Base-by-base conservation (phyloP, 64 coral and sea anemone genomes). In the Actinia tenebrosa region DNA sequence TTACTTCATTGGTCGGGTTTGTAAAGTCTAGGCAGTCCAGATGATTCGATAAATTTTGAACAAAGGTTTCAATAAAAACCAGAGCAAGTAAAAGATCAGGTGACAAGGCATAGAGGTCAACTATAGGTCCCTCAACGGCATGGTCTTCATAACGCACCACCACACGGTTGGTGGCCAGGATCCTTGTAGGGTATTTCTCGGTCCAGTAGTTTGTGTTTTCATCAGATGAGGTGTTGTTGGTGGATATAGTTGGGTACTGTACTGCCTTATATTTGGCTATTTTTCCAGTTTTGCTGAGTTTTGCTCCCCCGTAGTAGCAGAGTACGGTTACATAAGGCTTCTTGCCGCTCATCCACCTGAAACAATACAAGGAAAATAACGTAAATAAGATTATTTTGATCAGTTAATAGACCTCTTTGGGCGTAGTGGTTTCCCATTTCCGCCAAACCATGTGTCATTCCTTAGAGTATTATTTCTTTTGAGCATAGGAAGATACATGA, bases 301-400 rank as follows among this genome's bases (percentile, higher is more conserved):
- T 95, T 52, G 81, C 89, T 83, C 89, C 89, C 47, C 97, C 97
- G 83, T 95, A 95, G 82, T 95, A 95, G 78, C 97, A 89, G 53
- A 89, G 94, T 10, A 99, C 54, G 6, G 88, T 50, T 52, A 88
- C 88, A 46, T 27, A 90, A 9, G 96, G 84, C 2, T 64, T 85
- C 53, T 64, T 59, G 25, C 83, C 25, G 83, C 54, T 85, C 55
- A 85, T 64, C 83, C 83, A 85, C 16, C 83, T 85, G 26, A 44
- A 43, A 61, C 23, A 54, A 72, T 25, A 75, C n/a, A 42, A 81
- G 16, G 10, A 45, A 27, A 18, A 10, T 14, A 10, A n/a, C 19
- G 15, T 20, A n/a, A 66, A 7, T 14, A 20, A 64, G 2, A 2
- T 55, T 55, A 55, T 11, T 11, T 55, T 55, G 53, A 2, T 55